phyloP scores from a whole-genome alignment of 2,888 invertebrate genomes.

The Aleiodes leptofemur region DNA sequence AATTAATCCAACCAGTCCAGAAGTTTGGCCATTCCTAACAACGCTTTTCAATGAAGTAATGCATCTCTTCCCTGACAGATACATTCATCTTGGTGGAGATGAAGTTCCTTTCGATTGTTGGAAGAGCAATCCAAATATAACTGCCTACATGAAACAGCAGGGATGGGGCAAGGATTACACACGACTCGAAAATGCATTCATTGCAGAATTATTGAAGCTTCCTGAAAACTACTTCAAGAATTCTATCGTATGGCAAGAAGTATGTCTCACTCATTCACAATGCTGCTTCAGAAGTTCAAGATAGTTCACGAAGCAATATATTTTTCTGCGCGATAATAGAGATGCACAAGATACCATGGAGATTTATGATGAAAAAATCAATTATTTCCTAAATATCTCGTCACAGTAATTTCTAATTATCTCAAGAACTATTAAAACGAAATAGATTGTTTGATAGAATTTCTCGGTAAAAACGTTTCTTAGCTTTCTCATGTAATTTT shows the following conservation, averaged over 20 bases:
- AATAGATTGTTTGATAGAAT: no score
- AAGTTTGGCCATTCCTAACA: slow-evolving; percentile 82
- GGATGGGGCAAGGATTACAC: slow-evolving; percentile 77
- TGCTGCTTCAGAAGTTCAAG: no score
- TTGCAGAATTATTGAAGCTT: slow-evolving; percentile 79
- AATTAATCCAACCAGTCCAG: slow-evolving; percentile 83
- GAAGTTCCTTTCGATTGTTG: slow-evolving; percentile 91
- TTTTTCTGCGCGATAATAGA: no score
- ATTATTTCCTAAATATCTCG: no score
- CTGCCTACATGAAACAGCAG: slow-evolving; percentile 78
- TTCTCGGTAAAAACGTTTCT: no score
- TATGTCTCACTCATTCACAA: slow-evolving; percentile 66
- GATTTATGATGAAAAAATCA: no score
- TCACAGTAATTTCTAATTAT: no score
- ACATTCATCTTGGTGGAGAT: slow-evolving; percentile 95
- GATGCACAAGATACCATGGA: no score
- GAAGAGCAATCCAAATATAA: slow-evolving; percentile 82
- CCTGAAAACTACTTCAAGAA: slow-evolving; percentile 75
- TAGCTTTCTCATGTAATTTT: no score
- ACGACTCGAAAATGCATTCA: slow-evolving; percentile 82
- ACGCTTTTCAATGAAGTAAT: slow-evolving; percentile 84
- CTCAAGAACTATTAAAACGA: no score
- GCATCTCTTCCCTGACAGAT: slow-evolving; percentile 85
- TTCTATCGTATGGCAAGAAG: slow-evolving; percentile 91
- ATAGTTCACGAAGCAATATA: no score